Evolutionary conservation across 2,888 invertebrate species (phyloP), one percentile per base, ranked within the genome.

Genomic region (Timandra comae): DNA sequence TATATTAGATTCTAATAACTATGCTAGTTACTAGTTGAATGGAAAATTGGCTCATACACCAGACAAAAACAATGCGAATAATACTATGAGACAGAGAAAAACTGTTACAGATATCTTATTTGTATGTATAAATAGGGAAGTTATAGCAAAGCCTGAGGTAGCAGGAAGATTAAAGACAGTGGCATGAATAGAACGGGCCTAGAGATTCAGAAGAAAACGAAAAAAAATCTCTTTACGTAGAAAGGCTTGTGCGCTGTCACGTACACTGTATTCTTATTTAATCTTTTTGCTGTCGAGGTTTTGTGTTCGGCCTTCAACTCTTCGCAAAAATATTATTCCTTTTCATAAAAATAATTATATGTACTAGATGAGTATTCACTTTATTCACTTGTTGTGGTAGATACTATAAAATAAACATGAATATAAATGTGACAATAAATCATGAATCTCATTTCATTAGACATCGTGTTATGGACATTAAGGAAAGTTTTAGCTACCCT

Each of bases 211-310:
- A 73, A 68, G 71, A 76, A 79, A 77, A 77, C 71, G 70, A 81
- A 80, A 52, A 80, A n/a, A 81, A 77, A 24, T 64, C 56, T 60
- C 70, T 72, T 72, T 73, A 72, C 73, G 67, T 65, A 57, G 62
- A 65, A 74, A 75, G 67, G 63, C 72, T 71, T 69, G 72, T 72
- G 64, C 70, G 62, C 77, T 81, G 80, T 80, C 81, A 80, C 78
- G 74, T 80, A 73, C 81, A 73, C 65, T 56, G 67, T 69, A 66
- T 73, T 76, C 69, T 79, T 79, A 77, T 78, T 79, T 79, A 74
- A 73, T 76, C 73, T 71, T 73, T 80, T 79, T 82, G 70, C 67
- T 52, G 34, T 46, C 50, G 52, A 49, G 62, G 66, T 64, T 70
- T 66, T 61, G 65, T 63, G 51, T 56, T 56, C 49, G 45, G 46